Evolutionary conservation across 2,113 vertebrate genomes (phyloP).

Genomic region (Scophthalmus maximus): DNA sequence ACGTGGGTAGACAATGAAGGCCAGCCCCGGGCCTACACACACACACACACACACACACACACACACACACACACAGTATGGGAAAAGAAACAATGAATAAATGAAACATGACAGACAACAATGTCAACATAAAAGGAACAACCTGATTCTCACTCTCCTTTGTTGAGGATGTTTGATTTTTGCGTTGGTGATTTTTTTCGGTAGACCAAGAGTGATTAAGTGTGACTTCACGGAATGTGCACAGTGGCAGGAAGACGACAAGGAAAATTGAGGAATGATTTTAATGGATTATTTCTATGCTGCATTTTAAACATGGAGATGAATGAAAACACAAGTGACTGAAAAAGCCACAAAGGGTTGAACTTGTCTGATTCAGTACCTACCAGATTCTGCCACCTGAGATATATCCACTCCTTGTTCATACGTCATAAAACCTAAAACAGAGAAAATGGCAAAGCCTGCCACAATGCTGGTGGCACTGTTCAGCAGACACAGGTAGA

Average conservation of each 20-base stretch:
- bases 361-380: conserved; percentile 10
- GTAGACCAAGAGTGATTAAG: background rate
- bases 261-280: no score
- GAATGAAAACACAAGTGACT: no score
- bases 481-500: conserved; percentile 89
- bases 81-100: background rate
- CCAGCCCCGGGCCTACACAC: conserved; percentile 67
- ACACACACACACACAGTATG: no score
- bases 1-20: conserved; percentile 74
- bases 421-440: conserved; percentile 87
- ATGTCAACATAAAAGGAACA: background rate
- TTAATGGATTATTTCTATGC: no score
- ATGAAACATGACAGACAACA: background rate
- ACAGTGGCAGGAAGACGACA: no score
- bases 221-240: no score
- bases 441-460: conserved; percentile 91
- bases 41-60: conserved; percentile 6
- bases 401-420: conserved; percentile 86
- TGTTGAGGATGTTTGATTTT: background rate
- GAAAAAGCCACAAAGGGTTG: no score
- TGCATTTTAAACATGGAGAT: no score
- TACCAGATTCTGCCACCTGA: conserved; percentile 87
- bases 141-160: background rate
- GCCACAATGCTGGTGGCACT: conserved; percentile 88
- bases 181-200: no score